These are phyloP conservation scores for Cotesia chilonis DNA, from an alignment of 1,140 invertebrate species.

Conservation along the genomic window DNA sequence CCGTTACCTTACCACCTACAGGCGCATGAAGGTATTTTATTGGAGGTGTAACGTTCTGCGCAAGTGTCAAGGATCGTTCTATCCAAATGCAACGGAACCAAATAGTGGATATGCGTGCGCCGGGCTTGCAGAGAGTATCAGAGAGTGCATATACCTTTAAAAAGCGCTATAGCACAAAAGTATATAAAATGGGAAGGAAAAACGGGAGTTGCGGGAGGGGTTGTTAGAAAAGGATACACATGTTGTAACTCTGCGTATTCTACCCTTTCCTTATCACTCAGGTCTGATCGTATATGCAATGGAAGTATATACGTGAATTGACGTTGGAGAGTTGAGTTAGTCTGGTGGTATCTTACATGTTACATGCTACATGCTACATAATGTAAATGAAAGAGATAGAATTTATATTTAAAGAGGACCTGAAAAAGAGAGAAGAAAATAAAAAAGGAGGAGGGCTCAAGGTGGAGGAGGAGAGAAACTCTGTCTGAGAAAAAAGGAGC, in stretches of 20 bases:
- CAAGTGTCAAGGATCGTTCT: slow-evolving; percentile 8
- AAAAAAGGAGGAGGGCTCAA: background rate
- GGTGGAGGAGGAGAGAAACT: background rate
- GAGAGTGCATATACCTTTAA: slow-evolving; percentile 31
- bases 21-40: slow-evolving; percentile 36
- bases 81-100: background rate
- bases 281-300: slow-evolving; percentile 45
- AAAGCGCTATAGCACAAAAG: slow-evolving; percentile 36
- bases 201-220: background rate
- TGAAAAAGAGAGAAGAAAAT: background rate
- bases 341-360: slow-evolving; percentile 41
- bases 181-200: slow-evolving; percentile 32
- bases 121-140: slow-evolving; percentile 31
- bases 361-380: no score
- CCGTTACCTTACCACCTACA: slow-evolving; percentile 23
- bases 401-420: background rate
- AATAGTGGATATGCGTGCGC: slow-evolving; percentile 34
- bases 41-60: slow-evolving; percentile 11
- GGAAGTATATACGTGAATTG: background rate
- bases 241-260: slow-evolving; percentile 7
- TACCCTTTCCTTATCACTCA: background rate
- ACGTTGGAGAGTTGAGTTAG: slow-evolving; percentile 26
- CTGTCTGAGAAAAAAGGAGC: slow-evolving; percentile 16
- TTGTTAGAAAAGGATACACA: slow-evolving; percentile 2
- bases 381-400: slow-evolving; percentile 12